phyloP scores from a whole-genome alignment of 1,140 invertebrate species.

The Formica selysi region DNA sequence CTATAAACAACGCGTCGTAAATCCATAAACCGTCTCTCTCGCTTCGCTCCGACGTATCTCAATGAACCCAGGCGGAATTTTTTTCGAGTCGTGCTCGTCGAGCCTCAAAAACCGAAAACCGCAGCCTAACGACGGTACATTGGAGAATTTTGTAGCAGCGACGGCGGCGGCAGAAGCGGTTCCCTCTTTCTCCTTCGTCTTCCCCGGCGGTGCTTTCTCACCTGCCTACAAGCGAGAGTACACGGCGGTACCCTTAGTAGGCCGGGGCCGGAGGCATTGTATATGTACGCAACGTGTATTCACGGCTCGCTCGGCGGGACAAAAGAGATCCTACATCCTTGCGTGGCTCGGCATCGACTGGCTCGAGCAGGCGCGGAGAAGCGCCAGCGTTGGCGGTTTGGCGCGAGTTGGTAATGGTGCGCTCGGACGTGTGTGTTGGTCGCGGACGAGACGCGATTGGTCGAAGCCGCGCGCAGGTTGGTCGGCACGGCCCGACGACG shows the following conservation, averaged over 20 bases:
- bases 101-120: slow-evolving; percentile 55
- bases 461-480: slow-evolving; percentile 73
- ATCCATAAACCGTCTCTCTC: background rate
- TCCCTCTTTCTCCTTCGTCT: slow-evolving; percentile 25
- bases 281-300: slow-evolving; percentile 81
- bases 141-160: slow-evolving; percentile 69
- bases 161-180: background rate
- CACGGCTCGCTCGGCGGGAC: slow-evolving; percentile 80
- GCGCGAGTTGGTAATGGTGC: slow-evolving; percentile 47
- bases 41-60: background rate
- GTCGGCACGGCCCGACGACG: slow-evolving; percentile 35
- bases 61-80: slow-evolving; percentile 23
- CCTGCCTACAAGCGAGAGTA: slow-evolving; percentile 77
- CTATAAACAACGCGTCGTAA: background rate
- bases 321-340: slow-evolving; percentile 82
- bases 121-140: slow-evolving; percentile 58
- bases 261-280: slow-evolving; percentile 77
- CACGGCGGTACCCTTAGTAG: slow-evolving; percentile 70
- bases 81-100: slow-evolving; percentile 21
- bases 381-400: slow-evolving; percentile 61
- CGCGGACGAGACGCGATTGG: slow-evolving; percentile 66
- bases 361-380: slow-evolving; percentile 63
- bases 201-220: slow-evolving; percentile 75
- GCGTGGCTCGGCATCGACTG: slow-evolving; percentile 80
- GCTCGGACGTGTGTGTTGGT: slow-evolving; percentile 40